Percentiles rank a stretch among this genome's conserved stretches.
Evolutionary conservation across 2,113 vertebrate genomes (phyloP).

Genomic region (Aspiorhynchus laticeps): DNA sequence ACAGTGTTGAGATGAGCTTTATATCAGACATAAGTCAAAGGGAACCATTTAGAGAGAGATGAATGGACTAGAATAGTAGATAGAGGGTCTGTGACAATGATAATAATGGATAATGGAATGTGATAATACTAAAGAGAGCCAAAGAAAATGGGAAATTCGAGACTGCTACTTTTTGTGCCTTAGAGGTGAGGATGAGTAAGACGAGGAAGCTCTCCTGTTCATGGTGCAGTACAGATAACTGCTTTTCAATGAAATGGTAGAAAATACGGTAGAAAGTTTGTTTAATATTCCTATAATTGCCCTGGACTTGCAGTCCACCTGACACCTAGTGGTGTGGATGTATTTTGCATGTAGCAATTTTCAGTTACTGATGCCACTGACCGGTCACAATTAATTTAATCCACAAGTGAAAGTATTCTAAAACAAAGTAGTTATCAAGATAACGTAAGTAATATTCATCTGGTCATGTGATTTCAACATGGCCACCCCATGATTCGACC

Average conservation of each 20-base stretch:
- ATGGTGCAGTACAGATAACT: not conserved
- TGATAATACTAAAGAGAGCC: not conserved
- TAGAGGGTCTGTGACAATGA: not conserved
- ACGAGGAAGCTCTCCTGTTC: not conserved
- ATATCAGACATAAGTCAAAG: not conserved
- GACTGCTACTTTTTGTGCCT: slow-evolving; percentile 1
- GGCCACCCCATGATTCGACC: not conserved
- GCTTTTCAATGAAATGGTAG: not conserved
- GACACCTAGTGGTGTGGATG: not conserved
- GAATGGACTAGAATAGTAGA: not conserved
- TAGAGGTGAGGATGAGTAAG: not conserved
- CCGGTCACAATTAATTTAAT: not conserved
- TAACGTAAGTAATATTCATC: not conserved
- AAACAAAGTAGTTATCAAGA: not conserved
- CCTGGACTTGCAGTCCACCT: not conserved
- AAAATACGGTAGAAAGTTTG: not conserved
- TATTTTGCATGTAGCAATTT: not conserved
- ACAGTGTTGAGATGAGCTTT: not conserved
- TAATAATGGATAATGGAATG: slow-evolving; percentile 1
- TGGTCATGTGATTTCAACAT: not conserved
- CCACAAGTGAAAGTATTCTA: not conserved
- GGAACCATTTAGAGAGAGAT: not conserved
- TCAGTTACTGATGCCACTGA: not conserved
- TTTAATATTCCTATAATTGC: not conserved
- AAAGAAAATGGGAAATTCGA: not conserved